A percentile compares a stretch with the other conserved stretches of the same genome.
These are phyloP conservation scores for Archips crataeganus DNA, from an alignment of 2,888 invertebrate genomes.

Conservation along the genomic window DNA sequence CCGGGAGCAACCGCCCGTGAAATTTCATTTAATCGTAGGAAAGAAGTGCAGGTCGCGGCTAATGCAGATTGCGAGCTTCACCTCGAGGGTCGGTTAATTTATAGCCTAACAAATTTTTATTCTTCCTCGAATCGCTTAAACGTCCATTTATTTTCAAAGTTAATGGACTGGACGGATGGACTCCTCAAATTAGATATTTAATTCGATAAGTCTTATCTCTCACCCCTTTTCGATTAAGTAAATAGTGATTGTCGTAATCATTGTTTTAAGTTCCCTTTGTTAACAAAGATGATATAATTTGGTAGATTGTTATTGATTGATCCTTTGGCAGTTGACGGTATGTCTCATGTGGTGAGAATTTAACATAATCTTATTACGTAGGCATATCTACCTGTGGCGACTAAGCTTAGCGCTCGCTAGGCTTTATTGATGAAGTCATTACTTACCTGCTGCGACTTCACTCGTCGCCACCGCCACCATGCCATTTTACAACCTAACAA, in stretches of 20 bases:
- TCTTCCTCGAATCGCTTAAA: constrained; percentile 78
- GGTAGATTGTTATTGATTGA: constrained; percentile 46
- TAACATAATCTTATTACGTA: constrained; percentile 58
- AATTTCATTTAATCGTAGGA: constrained; percentile 83
- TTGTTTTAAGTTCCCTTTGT: constrained; percentile 33
- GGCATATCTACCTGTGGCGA: constrained; percentile 48
- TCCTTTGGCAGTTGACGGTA: constrained; percentile 46
- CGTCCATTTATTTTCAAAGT: constrained; percentile 66
- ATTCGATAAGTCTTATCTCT: constrained; percentile 54
- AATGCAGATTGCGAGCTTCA: constrained; percentile 81
- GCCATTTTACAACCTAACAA: constrained; percentile 21
- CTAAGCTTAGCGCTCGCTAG: constrained; percentile 41
- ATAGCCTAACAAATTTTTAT: constrained; percentile 83
- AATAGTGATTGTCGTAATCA: constrained; percentile 37
- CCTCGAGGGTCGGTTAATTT: constrained; percentile 77
- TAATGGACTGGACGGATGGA: constrained; percentile 62
- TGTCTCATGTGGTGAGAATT: constrained; percentile 50
- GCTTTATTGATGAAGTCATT: constrained; percentile 50
- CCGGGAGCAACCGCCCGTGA: constrained; percentile 79
- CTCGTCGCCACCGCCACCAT: constrained; percentile 26
- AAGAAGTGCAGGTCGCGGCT: constrained; percentile 79
- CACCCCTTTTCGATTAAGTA: constrained; percentile 43
- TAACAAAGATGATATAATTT: constrained; percentile 17
- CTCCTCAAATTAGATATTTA: constrained; percentile 60
- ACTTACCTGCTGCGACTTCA: constrained; percentile 43